Conservation (phyloP, 2,888 invertebrate genomes). For the Tenodera sinensis region DNA sequence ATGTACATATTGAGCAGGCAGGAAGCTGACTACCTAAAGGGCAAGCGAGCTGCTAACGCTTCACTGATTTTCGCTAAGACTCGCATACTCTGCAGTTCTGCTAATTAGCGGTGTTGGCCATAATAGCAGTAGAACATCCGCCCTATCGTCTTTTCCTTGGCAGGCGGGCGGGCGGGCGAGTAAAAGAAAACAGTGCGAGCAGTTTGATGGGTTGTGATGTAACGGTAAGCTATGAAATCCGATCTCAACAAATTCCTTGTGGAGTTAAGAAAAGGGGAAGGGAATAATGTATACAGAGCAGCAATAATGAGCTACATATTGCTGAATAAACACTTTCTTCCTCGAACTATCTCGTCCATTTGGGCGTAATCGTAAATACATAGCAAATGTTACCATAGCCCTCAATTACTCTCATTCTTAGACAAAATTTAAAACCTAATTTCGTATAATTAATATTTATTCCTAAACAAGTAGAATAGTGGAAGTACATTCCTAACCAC, state of each 20-base stretch:
- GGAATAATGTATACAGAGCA: not conserved
- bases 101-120: not conserved
- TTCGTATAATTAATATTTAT: too few relatives aligned
- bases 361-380: not conserved
- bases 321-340: not conserved
- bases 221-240: not conserved
- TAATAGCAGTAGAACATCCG: not conserved
- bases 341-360: not conserved
- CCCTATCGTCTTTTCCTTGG: not conserved
- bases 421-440: too few relatives aligned
- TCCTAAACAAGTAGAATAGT: too few relatives aligned
- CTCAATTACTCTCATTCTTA: too few relatives aligned
- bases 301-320: not conserved
- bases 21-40: not conserved
- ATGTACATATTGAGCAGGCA: not conserved
- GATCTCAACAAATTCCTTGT: not conserved
- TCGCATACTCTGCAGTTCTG: slow-evolving; percentile 1
- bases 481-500: too few relatives aligned
- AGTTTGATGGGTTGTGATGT: not conserved
- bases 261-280: not conserved
- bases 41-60: not conserved
- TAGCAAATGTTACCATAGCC: not conserved
- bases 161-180: too few relatives aligned
- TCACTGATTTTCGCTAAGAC: not conserved
- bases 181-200: not conserved